phyloP scores from a whole-genome alignment of 64 coral and sea anemone genomes.

The Stichodactyla helianthus region DNA sequence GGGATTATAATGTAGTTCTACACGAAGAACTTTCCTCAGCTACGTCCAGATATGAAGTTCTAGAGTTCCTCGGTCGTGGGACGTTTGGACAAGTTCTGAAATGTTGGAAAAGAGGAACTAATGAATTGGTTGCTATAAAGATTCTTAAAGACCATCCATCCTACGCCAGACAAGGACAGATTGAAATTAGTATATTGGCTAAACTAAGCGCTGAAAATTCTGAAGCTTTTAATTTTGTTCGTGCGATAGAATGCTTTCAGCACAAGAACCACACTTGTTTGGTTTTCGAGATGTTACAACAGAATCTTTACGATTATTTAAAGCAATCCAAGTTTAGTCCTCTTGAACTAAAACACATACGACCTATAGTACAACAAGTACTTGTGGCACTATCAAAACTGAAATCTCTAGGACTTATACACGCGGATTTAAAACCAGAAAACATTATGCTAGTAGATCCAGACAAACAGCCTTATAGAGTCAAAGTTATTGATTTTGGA shows the following conservation, averaged over 20 bases:
- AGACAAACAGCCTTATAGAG: conserved; percentile 88
- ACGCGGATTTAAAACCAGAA: conserved; percentile 96
- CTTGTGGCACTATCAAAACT: conserved; percentile 88
- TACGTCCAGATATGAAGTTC: conserved; percentile 82
- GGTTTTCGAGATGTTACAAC: conserved; percentile 94
- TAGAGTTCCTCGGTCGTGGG: conserved; percentile 97
- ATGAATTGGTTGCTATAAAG: conserved; percentile 93
- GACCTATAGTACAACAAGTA: conserved; percentile 97
- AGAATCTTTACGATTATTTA: conserved; percentile 94
- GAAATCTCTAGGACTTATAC: conserved; percentile 82
- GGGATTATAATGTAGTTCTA: conserved; percentile 90
- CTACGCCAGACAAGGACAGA: conserved; percentile 93
- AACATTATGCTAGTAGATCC: conserved; percentile 98
- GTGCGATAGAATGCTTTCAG: conserved; percentile 96
- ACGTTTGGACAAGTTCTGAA: conserved; percentile 98
- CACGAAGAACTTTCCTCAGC: conserved; percentile 89
- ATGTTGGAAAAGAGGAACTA: conserved; percentile 98
- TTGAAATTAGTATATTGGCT: conserved; percentile 94
- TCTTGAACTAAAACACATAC: conserved; percentile 75
- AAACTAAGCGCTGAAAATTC: conserved; percentile 94
- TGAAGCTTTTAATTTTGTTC: conserved; percentile 95
- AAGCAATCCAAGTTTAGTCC: conserved; percentile 98
- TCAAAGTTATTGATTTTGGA: conserved; percentile 98
- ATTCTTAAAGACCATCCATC: conserved; percentile 97
- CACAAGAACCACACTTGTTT: conserved; percentile 94